phyloP scores from a whole-genome alignment of 1,140 invertebrate genomes.

The Potamilus streckersoni region DNA sequence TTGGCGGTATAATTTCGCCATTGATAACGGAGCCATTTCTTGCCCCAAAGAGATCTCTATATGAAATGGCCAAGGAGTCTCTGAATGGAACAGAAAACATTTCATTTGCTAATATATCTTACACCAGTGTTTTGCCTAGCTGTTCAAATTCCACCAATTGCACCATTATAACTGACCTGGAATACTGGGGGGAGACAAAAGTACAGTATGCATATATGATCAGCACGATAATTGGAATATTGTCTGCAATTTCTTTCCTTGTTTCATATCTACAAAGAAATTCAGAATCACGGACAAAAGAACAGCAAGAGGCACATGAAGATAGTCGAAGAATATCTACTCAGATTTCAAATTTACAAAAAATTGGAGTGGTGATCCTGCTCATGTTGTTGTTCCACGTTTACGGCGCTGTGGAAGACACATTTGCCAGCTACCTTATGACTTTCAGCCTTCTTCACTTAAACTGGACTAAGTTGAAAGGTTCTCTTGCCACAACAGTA shows the following conservation, averaged over 20 bases:
- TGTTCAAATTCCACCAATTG: no score
- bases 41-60: background rate
- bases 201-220: constrained; percentile 24
- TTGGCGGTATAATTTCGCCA: constrained; percentile 32
- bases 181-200: constrained; percentile 16
- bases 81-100: no score
- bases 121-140: no score
- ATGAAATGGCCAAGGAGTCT: no score
- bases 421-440: constrained; percentile 15
- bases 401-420: constrained; percentile 21
- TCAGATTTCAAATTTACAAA: background rate
- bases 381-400: background rate
- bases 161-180: no score
- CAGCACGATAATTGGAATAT: constrained; percentile 1
- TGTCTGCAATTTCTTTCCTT: constrained; percentile 9
- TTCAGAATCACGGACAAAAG: background rate
- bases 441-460: constrained; percentile 19
- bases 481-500: constrained; percentile 8
- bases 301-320: constrained; percentile 1
- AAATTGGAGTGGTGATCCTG: constrained; percentile 1
- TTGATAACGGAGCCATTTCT: constrained; percentile 33
- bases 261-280: constrained; percentile 2
- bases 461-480: constrained; percentile 16
- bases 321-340: constrained; percentile 1
- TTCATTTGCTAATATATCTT: no score